Evolutionary conservation across 2,797 vertebrate species (phyloP).

Genomic region (Glossophaga mutica): DNA sequence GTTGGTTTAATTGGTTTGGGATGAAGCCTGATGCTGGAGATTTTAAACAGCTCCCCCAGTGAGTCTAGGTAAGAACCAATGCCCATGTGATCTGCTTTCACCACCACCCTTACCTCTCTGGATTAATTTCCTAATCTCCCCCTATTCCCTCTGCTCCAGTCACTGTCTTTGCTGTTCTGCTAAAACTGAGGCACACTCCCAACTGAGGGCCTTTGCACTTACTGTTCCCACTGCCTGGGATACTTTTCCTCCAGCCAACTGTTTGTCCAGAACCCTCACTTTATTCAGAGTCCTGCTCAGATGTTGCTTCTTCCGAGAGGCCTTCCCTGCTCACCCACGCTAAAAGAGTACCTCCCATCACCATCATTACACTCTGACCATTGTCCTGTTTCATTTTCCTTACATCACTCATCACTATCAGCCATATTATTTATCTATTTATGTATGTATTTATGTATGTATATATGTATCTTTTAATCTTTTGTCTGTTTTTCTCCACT

Average conservation of each 20-base stretch:
- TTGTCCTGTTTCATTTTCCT: constrained; percentile 13
- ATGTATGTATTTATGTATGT: background rate
- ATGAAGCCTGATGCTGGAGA: background rate
- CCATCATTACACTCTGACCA: background rate
- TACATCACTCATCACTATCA: background rate
- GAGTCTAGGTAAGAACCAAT: background rate
- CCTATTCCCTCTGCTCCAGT: background rate
- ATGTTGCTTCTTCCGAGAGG: background rate
- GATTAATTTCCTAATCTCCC: background rate
- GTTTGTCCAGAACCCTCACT: background rate
- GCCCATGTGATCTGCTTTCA: background rate
- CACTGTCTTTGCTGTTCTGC: background rate
- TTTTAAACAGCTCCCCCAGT: background rate
- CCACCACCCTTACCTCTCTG: background rate
- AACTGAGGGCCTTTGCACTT: background rate
- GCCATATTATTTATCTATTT: background rate
- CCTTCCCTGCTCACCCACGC: background rate
- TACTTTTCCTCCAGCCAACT: background rate
- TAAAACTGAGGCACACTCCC: background rate
- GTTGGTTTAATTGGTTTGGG: background rate
- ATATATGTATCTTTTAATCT: background rate
- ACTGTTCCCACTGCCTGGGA: background rate
- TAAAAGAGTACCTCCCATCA: background rate
- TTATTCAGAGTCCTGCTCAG: constrained; percentile 8
- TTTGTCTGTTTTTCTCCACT: background rate